These are phyloP conservation scores for Oxyruncus cristatus DNA, from an alignment of 2,113 vertebrate genomes.

Conservation along the genomic window DNA sequence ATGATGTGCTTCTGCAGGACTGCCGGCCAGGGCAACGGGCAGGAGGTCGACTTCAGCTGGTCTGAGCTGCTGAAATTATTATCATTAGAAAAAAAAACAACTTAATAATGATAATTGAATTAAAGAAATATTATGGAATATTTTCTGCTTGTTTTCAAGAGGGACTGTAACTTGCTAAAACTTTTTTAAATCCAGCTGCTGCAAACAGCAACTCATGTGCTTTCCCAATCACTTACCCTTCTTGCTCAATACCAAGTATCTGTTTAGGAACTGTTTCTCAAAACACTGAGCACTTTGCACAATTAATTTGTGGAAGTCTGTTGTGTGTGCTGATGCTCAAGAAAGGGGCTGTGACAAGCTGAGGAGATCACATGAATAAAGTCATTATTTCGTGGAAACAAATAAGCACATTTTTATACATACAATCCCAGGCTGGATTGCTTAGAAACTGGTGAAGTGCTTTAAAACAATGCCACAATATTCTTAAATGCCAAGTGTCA, in stretches of 20 bases:
- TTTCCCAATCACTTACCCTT: background rate
- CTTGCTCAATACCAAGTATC: background rate
- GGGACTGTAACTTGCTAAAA: background rate
- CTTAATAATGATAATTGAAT: background rate
- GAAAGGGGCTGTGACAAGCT: background rate
- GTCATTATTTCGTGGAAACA: rapidly evolving
- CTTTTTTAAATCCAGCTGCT: background rate
- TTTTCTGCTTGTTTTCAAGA: background rate
- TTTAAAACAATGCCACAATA: background rate
- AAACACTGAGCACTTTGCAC: background rate
- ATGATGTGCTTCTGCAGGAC: rapidly evolving
- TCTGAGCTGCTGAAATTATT: background rate
- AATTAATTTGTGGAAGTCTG: background rate
- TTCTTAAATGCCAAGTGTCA: background rate
- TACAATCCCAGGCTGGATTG: background rate
- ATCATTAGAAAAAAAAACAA: background rate
- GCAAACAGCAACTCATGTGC: background rate
- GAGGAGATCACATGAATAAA: background rate
- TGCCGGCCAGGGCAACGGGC: background rate
- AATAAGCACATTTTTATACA: background rate
- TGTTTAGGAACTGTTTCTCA: background rate
- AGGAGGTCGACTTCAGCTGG: background rate
- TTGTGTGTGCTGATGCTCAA: background rate
- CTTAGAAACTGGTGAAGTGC: background rate
- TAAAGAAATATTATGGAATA: background rate